A percentile compares a stretch with the other conserved stretches of the same genome.
These are phyloP conservation scores for Hypomesus transpacificus DNA, from an alignment of 2,113 vertebrate genomes.

Conservation along the genomic window DNA sequence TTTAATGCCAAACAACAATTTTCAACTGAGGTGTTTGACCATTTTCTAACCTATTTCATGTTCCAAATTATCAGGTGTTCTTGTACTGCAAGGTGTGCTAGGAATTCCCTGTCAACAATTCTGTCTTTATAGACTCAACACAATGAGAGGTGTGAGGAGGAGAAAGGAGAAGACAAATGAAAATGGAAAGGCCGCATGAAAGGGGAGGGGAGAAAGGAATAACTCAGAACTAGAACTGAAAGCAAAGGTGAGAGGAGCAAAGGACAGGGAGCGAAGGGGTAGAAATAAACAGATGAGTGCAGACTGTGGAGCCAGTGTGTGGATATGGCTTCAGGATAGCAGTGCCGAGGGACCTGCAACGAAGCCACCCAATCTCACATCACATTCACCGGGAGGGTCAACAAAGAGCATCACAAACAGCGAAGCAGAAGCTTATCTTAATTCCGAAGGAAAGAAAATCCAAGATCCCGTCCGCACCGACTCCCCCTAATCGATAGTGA, in stretches of 20 bases:
- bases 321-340: conserved; percentile 41
- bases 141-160: background rate
- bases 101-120: conserved; percentile 48
- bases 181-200: conserved; percentile 47
- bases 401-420: conserved; percentile 65
- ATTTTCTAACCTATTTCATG: conserved; percentile 41
- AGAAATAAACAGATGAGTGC: conserved; percentile 51
- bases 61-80: conserved; percentile 47
- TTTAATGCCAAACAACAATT: conserved; percentile 39
- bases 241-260: conserved; percentile 52
- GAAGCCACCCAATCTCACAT: conserved; percentile 43
- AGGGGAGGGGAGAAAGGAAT: conserved; percentile 30
- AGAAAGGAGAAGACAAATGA: conserved; percentile 50
- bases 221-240: conserved; percentile 44
- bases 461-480: conserved; percentile 68
- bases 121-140: background rate
- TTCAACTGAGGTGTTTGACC: conserved; percentile 46
- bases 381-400: conserved; percentile 65
- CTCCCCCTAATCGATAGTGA: conserved; percentile 73
- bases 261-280: conserved; percentile 20
- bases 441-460: conserved; percentile 74
- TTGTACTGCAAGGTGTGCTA: conserved; percentile 46
- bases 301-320: conserved; percentile 31
- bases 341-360: conserved; percentile 24
- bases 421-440: conserved; percentile 74